Base-by-base conservation (phyloP, 2,888 invertebrate species). In the Copidosoma aretas region DNA sequence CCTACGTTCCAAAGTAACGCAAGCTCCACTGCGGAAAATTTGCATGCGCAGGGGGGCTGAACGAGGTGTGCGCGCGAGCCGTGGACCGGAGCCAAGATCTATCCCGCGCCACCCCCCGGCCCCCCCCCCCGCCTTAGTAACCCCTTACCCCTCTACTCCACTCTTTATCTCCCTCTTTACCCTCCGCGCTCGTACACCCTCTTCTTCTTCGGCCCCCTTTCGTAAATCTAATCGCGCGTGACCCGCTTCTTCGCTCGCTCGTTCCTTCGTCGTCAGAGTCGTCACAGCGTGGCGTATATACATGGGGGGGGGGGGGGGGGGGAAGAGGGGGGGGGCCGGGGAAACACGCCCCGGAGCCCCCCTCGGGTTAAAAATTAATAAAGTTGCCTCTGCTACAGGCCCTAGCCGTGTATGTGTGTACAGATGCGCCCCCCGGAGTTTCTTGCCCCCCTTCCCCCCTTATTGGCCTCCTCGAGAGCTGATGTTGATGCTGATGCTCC, bases 151-250 rank as follows among this genome's bases (percentile, higher is more conserved):
- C 58, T 57, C 39, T 57, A 25, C 32, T 49, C n/a, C 15, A 12
- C 24, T 46, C 17, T 49, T 49, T 10, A 0, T 25, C n/a, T 25
- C 43, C 22, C 57, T 21, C 51, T 32, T 53, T 60, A 25, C 19
- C 51, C 22, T 39, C 17, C 32, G 25, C n/a, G 14, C 32, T 57
- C 41, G 41, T 17, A n/a, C 54, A 49, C 53, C n/a, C n/a, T n/a
- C n/a, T n/a, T 41, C 32, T 39, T 43, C 32, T 22, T 52, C 43
- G 15, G 21, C 49, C 32, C 59, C 22, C 59, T 60, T 60, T 41
- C 52, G 57, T 46, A 63, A 72, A 73, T 68, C 70, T 73, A 72
- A 73, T 73, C 72, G 71, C 57, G 57, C 67, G 58, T 69, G 57
- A 46, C 57, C 61, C 43, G 51, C 60, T 57, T 57, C 65, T 5